phyloP scores from a whole-genome alignment of 2,113 vertebrate species.

The Etheostoma spectabile region DNA sequence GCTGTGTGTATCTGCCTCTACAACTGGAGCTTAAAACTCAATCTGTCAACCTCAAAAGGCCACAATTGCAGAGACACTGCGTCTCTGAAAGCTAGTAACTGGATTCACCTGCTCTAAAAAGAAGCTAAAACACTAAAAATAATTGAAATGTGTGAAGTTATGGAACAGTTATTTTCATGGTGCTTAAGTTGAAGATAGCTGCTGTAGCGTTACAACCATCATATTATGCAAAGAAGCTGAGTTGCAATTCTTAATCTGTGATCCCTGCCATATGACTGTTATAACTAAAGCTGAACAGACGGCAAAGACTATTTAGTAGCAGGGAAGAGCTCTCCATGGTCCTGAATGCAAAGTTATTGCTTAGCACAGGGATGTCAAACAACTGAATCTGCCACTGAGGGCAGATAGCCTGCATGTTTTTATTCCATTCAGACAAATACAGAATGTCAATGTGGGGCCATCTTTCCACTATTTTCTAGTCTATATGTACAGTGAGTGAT shows the following conservation, averaged over 20 bases:
- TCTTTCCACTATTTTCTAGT: not conserved
- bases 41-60: slow-evolving; percentile 19
- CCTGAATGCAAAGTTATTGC: slow-evolving; percentile 14
- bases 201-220: not conserved
- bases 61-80: not conserved
- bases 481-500: not conserved
- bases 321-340: slow-evolving; percentile 29
- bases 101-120: slow-evolving; percentile 19
- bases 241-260: not conserved
- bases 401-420: not conserved
- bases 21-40: slow-evolving; percentile 32
- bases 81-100: slow-evolving; percentile 15
- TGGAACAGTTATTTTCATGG: not conserved
- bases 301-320: not conserved
- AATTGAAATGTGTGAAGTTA: slow-evolving; percentile 3
- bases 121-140: not conserved
- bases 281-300: not conserved
- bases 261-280: not conserved
- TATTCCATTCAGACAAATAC: not conserved
- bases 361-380: not conserved
- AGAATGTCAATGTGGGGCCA: not conserved
- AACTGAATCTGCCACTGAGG: not conserved
- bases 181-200: slow-evolving; percentile 4
- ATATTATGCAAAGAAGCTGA: not conserved
- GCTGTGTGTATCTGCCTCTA: not conserved